Evolutionary conservation across 1,140 invertebrate species (phyloP).

Genomic region (Drosophila nasuta): DNA sequence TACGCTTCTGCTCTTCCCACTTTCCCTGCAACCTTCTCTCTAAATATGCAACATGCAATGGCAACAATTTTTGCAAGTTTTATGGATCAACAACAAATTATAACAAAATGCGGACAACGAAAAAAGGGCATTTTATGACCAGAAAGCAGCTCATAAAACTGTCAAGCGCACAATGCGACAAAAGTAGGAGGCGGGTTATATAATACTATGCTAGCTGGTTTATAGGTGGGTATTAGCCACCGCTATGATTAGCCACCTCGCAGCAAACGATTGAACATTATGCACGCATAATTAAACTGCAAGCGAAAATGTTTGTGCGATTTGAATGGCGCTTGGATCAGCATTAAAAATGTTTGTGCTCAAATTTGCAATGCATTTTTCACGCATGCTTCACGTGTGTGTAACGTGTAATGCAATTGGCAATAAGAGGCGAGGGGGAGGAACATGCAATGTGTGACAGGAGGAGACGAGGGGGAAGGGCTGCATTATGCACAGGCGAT

Average conservation of each 20-base stretch:
- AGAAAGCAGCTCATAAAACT: constrained; percentile 47
- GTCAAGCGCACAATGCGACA: constrained; percentile 31
- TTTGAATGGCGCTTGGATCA: constrained; percentile 55
- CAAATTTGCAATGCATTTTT: constrained; percentile 60
- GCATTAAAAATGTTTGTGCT: constrained; percentile 54
- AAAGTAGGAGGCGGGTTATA: background rate
- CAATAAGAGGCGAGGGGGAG: background rate
- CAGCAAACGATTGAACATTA: constrained; percentile 49
- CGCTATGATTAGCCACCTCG: constrained; percentile 43
- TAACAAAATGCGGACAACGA: constrained; percentile 22
- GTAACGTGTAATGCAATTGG: constrained; percentile 41
- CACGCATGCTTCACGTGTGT: constrained; percentile 42
- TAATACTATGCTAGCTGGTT: background rate
- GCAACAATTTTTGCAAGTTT: constrained; percentile 43
- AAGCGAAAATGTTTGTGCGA: constrained; percentile 51
- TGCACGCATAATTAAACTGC: constrained; percentile 61
- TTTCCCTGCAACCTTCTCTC: background rate
- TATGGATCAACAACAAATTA: constrained; percentile 49
- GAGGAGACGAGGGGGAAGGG: background rate
- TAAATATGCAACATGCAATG: constrained; percentile 29
- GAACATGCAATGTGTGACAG: background rate
- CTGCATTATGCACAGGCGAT: constrained; percentile 62
- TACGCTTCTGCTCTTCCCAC: no score
- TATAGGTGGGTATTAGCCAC: constrained; percentile 20
- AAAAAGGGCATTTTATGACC: constrained; percentile 44